These are phyloP conservation scores for Macropodus opercularis DNA, from an alignment of 2,797 vertebrate genomes.

Conservation along the genomic window DNA sequence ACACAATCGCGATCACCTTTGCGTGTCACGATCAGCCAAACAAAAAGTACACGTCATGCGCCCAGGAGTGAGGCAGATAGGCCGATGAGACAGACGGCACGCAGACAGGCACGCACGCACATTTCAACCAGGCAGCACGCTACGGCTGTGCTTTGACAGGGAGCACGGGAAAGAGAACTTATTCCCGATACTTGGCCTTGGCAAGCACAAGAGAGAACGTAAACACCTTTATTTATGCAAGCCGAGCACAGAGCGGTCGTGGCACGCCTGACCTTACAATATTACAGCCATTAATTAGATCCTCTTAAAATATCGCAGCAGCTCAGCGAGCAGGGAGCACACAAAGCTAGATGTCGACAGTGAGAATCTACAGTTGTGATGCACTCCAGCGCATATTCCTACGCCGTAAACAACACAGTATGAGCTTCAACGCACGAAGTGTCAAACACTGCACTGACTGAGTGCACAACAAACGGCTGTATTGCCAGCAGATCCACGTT, in stretches of 20 bases:
- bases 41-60: conserved; percentile 50
- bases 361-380: conserved; percentile 15
- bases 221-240: conserved; percentile 15
- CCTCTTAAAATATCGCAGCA: conserved; percentile 36
- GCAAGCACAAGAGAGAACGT: conserved; percentile 6
- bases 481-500: conserved; percentile 36
- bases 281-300: conserved; percentile 39
- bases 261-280: conserved; percentile 17
- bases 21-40: conserved; percentile 53
- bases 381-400: background rate
- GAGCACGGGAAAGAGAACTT: conserved; percentile 32
- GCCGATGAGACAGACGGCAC: conserved; percentile 43
- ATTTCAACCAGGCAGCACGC: conserved; percentile 14
- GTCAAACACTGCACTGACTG: conserved; percentile 16
- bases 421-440: background rate
- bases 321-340: conserved; percentile 25
- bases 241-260: conserved; percentile 17
- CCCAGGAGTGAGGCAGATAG: conserved; percentile 11
- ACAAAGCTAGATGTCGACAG: conserved; percentile 20
- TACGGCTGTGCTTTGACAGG: conserved; percentile 16
- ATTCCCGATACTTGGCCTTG: conserved; percentile 9
- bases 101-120: conserved; percentile 31
- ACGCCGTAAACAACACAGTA: background rate
- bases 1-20: conserved; percentile 24
- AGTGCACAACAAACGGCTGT: conserved; percentile 48